Percentiles rank a stretch among this genome's conserved stretches.
phyloP scores from a whole-genome alignment of 2,888 invertebrate genomes.

The Ptychoptera contaminata region DNA sequence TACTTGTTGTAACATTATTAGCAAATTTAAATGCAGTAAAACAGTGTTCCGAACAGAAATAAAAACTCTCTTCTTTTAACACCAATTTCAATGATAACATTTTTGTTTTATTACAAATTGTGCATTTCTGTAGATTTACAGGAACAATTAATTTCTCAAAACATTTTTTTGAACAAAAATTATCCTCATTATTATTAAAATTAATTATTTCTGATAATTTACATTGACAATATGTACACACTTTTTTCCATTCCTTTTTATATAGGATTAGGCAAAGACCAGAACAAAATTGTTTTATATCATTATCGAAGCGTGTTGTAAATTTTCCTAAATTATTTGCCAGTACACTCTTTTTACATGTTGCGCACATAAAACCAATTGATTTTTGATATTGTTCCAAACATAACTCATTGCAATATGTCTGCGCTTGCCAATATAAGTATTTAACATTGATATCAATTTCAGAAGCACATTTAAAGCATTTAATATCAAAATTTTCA shows the following conservation, averaged over 20 bases:
- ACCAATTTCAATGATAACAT: slow-evolving; percentile 63
- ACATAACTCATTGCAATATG: slow-evolving; percentile 81
- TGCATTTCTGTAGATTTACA: slow-evolving; percentile 38
- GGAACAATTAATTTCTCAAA: slow-evolving; percentile 29
- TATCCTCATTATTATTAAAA: slow-evolving; percentile 73
- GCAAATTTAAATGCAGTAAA: slow-evolving; percentile 89
- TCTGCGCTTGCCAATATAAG: slow-evolving; percentile 83
- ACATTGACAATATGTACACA: slow-evolving; percentile 85
- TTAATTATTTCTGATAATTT: slow-evolving; percentile 60
- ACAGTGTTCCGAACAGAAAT: slow-evolving; percentile 81
- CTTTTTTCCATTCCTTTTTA: slow-evolving; percentile 59
- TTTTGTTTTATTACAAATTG: slow-evolving; percentile 66
- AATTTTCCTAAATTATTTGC: slow-evolving; percentile 76
- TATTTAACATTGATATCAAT: slow-evolving; percentile 42
- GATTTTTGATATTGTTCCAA: slow-evolving; percentile 63
- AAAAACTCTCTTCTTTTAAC: slow-evolving; percentile 46
- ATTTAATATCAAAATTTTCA: slow-evolving; percentile 38
- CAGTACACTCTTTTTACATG: slow-evolving; percentile 62
- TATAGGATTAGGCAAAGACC: slow-evolving; percentile 73
- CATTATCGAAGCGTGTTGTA: slow-evolving; percentile 82
- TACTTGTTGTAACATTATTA: slow-evolving; percentile 64
- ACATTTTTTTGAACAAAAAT: slow-evolving; percentile 48
- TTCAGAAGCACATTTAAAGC: slow-evolving; percentile 38
- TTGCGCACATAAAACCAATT: slow-evolving; percentile 61
- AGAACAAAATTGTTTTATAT: slow-evolving; percentile 84